A percentile compares a stretch with the other conserved stretches of the same genome.
Evolutionary conservation across 2,888 invertebrate genomes (phyloP).

Genomic region (Coenonympha arcania): DNA sequence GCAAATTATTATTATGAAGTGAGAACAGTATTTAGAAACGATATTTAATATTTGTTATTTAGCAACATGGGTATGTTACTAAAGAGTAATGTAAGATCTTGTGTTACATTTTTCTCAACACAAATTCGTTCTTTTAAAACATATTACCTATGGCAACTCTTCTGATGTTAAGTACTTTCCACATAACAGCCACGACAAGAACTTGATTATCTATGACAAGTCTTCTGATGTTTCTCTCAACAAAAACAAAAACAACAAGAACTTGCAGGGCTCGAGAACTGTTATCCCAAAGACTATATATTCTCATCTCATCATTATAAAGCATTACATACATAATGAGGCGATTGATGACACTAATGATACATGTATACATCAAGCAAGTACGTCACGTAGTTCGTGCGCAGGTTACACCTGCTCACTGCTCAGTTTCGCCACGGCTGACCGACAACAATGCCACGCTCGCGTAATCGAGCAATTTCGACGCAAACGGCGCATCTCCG

Average conservation of each 20-base stretch:
- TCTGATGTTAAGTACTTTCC: too few relatives aligned
- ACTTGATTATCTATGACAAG: too few relatives aligned
- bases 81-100: too few relatives aligned
- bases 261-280: not conserved
- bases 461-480: slow-evolving; percentile 60
- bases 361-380: slow-evolving; percentile 38
- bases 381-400: slow-evolving; percentile 50
- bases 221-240: too few relatives aligned
- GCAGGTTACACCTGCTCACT: slow-evolving; percentile 60
- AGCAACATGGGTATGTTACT: too few relatives aligned
- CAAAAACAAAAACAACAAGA: too few relatives aligned
- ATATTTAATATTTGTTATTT: too few relatives aligned
- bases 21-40: not conserved
- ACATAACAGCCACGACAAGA: too few relatives aligned
- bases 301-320: not conserved
- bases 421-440: slow-evolving; percentile 54
- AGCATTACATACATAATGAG: slow-evolving; percentile 25
- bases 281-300: not conserved
- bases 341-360: slow-evolving; percentile 22
- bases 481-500: slow-evolving; percentile 56
- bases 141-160: too few relatives aligned
- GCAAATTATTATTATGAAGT: slow-evolving; percentile 39
- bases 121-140: too few relatives aligned
- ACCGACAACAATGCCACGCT: slow-evolving; percentile 59
- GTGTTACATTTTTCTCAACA: too few relatives aligned